Evolutionary conservation across 2,113 vertebrate genomes (phyloP).

Genomic region (Oryzias melastigma): DNA sequence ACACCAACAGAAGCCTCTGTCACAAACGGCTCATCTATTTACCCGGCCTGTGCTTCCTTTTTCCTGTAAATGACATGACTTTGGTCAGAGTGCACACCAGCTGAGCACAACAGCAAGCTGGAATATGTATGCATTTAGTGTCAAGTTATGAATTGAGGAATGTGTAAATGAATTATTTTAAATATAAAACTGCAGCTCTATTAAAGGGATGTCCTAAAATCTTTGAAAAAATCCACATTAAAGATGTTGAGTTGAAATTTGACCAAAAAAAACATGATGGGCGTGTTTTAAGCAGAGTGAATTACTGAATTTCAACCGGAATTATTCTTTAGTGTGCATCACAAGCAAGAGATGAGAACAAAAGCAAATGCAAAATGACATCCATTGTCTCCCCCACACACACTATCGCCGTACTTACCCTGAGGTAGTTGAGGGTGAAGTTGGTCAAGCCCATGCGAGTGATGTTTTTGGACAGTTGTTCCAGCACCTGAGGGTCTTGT

Average conservation of each 20-base stretch:
- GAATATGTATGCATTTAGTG: constrained; percentile 38
- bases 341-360: constrained; percentile 19
- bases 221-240: constrained; percentile 2
- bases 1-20: constrained; percentile 70
- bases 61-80: constrained; percentile 38
- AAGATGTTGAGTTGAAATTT: constrained; percentile 4
- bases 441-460: constrained; percentile 99
- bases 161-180: background rate
- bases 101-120: too few species aligned
- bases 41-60: constrained; percentile 44
- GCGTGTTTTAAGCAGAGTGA: constrained; percentile 14
- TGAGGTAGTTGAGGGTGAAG: constrained; percentile 99
- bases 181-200: constrained; percentile 7
- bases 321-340: constrained; percentile 22
- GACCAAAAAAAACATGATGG: background rate
- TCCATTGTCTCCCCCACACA: constrained; percentile 18
- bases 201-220: background rate
- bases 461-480: constrained; percentile 99
- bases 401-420: constrained; percentile 80
- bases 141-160: background rate
- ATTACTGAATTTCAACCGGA: constrained; percentile 21
- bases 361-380: constrained; percentile 47
- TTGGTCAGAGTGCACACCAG: constrained; percentile 17
- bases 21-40: constrained; percentile 66
- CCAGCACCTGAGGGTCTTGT: constrained; percentile 99